A percentile compares a stretch with the other conserved stretches of the same genome.
phyloP scores from a whole-genome alignment of 2,888 invertebrate genomes.

The Archaeoteleia sp. region DNA sequence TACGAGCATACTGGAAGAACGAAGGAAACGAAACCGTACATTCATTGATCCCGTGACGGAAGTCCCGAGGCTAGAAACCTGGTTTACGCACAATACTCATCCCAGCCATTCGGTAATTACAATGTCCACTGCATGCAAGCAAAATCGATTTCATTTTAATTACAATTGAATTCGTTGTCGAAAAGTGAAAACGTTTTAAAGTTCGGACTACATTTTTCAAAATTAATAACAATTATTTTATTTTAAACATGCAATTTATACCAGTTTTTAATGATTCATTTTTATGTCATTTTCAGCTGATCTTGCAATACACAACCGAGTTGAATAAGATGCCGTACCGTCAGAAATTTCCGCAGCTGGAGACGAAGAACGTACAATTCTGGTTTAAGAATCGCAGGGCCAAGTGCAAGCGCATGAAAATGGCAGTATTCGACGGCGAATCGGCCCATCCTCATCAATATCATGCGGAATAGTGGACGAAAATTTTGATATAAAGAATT shows the following conservation, averaged over 20 bases:
- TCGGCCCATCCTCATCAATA: constrained; percentile 77
- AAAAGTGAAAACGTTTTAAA: no score
- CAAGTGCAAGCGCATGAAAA: constrained; percentile 96
- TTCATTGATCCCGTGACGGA: constrained; percentile 99
- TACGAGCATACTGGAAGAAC: constrained; percentile 83
- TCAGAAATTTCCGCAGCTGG: constrained; percentile 98
- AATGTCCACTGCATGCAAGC: background rate
- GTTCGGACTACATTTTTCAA: no score
- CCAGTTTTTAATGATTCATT: background rate
- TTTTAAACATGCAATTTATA: no score
- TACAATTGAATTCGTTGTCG: no score
- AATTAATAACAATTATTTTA: constrained; percentile 1
- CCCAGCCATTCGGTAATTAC: constrained; percentile 87
- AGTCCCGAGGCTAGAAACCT: constrained; percentile 94
- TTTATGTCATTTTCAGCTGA: constrained; percentile 78
- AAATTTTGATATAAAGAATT: constrained; percentile 35
- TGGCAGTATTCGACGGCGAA: constrained; percentile 88
- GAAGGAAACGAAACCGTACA: constrained; percentile 96
- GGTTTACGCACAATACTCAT: constrained; percentile 98
- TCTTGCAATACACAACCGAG: constrained; percentile 98
- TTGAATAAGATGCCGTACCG: constrained; percentile 97
- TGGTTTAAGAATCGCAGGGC: constrained; percentile 99
- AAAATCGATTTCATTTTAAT: no score
- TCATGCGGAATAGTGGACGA: constrained; percentile 66
- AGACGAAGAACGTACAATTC: constrained; percentile 99